Percentiles rank a stretch among this genome's conserved stretches.
These are phyloP conservation scores for Micropoecilia bifurca DNA, from an alignment of 2,797 vertebrate species.

Conservation along the genomic window DNA sequence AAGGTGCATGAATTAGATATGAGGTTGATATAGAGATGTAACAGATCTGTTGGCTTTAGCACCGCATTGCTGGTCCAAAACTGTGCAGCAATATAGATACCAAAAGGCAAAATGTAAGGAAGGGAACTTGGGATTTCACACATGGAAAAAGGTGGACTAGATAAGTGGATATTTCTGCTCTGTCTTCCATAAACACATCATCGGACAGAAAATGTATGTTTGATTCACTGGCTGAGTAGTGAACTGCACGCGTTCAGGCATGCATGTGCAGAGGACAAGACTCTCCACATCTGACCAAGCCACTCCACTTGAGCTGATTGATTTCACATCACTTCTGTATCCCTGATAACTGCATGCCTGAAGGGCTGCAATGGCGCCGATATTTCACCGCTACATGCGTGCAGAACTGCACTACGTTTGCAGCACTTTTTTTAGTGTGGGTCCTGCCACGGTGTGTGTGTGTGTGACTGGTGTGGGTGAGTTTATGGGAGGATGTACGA, in stretches of 20 bases:
- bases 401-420: constrained; percentile 42
- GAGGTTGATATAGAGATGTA: constrained; percentile 59
- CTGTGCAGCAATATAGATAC: constrained; percentile 5
- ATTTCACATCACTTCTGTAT: constrained; percentile 80
- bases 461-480: constrained; percentile 11
- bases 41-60: constrained; percentile 47
- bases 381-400: constrained; percentile 66
- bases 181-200: background rate
- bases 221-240: constrained; percentile 5
- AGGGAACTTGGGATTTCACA: background rate
- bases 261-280: constrained; percentile 49
- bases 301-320: constrained; percentile 80
- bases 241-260: constrained; percentile 32
- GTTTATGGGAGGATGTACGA: constrained; percentile 12
- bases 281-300: constrained; percentile 51
- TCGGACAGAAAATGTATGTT: constrained; percentile 6
- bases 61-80: constrained; percentile 21
- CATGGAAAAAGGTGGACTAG: background rate
- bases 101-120: background rate
- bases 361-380: constrained; percentile 73
- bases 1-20: constrained; percentile 73
- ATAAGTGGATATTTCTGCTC: background rate
- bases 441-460: background rate
- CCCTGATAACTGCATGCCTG: constrained; percentile 78
- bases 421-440: constrained; percentile 27